phyloP scores from a whole-genome alignment of 1,140 invertebrate species.

The Hyposmocoma kahamanoa region DNA sequence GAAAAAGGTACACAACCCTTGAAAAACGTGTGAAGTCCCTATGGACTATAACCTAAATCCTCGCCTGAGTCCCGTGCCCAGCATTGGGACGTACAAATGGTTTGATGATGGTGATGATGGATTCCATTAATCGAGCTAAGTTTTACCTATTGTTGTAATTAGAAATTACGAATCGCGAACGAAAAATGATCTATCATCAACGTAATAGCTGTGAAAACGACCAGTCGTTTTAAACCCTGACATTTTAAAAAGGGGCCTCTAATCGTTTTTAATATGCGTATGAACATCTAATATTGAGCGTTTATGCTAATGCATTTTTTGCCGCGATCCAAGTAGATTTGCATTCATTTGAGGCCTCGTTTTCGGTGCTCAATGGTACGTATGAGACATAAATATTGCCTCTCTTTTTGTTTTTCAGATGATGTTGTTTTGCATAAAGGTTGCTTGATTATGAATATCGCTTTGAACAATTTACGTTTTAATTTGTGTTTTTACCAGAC shows the following conservation, averaged over 20 bases:
- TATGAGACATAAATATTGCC: slow-evolving; percentile 55
- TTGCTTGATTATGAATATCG: slow-evolving; percentile 33
- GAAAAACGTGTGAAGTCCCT: too few species aligned
- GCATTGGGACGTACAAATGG: too few species aligned
- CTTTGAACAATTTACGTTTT: slow-evolving; percentile 30
- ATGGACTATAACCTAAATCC: too few species aligned
- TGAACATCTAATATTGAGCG: slow-evolving; percentile 45
- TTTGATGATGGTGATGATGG: too few species aligned
- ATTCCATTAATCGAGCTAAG: too few species aligned
- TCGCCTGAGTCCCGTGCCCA: too few species aligned
- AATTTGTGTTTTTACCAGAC: background rate
- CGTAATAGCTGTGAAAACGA: background rate
- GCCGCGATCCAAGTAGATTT: slow-evolving; percentile 33
- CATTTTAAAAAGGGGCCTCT: slow-evolving; percentile 13
- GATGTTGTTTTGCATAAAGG: slow-evolving; percentile 43
- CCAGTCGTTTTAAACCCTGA: slow-evolving; percentile 8
- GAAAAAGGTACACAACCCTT: too few species aligned
- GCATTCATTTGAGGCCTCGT: slow-evolving; percentile 58
- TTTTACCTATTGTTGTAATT: too few species aligned
- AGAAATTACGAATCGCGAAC: too few species aligned
- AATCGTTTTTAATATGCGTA: slow-evolving; percentile 45
- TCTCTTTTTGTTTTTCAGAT: slow-evolving; percentile 37
- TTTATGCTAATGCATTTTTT: slow-evolving; percentile 61
- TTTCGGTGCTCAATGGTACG: slow-evolving; percentile 54
- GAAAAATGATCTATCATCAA: slow-evolving; percentile 10